Evolutionary conservation across 2,888 invertebrate genomes (phyloP).

Genomic region (Leuctra nigra): DNA sequence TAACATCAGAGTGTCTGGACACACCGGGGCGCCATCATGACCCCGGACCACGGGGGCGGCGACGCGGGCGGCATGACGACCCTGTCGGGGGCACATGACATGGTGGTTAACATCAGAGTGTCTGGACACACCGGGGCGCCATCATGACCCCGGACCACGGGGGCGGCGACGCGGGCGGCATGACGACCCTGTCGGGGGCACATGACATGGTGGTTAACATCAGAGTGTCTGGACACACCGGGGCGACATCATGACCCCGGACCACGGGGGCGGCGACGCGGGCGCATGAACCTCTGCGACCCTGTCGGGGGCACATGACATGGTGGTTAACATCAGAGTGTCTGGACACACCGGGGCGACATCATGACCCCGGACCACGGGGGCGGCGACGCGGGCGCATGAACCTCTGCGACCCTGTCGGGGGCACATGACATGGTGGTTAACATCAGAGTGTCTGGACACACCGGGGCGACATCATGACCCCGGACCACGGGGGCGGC

Average conservation of each 20-base stretch:
- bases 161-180: constrained; percentile 78
- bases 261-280: constrained; percentile 76
- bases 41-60: constrained; percentile 72
- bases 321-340: no score
- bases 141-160: constrained; percentile 68
- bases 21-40: constrained; percentile 55
- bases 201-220: no score
- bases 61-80: constrained; percentile 84
- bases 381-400: constrained; percentile 78
- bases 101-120: no score
- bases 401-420: constrained; percentile 65
- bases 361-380: constrained; percentile 68
- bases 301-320: constrained; percentile 75
- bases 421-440: constrained; percentile 77
- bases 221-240: no score
- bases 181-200: no score
- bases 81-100: no score
- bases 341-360: constrained; percentile 62
- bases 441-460: no score
- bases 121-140: constrained; percentile 83
- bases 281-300: constrained; percentile 75
- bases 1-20: constrained; percentile 44
- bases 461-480: no score
- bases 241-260: constrained; percentile 59
- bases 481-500: no score